Base-by-base conservation (phyloP, 2,888 invertebrate genomes). In the Caenorhabditis plicata region DNA sequence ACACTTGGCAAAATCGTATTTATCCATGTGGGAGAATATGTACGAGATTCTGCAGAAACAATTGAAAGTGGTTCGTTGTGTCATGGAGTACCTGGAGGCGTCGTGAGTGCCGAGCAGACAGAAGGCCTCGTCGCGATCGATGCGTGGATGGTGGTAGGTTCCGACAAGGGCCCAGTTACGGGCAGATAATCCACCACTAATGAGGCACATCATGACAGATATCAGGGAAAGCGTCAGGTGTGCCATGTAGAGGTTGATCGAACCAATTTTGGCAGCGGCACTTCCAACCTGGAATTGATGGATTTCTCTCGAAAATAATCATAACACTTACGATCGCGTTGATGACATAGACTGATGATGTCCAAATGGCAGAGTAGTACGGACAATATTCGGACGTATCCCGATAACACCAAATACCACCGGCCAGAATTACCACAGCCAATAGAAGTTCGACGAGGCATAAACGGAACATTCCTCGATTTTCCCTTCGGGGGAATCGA, bases 281-380 rank as follows among this genome's bases (percentile, higher is more conserved):
- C 61, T 53, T 23, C 77, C 77, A 20, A 75, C 50, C 49, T 62
- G 39, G 27, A 41, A 23, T 25, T n/a, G n/a, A n/a, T n/a, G n/a
- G n/a, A n/a, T n/a, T n/a, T n/a, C n/a, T n/a, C n/a, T n/a, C n/a
- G n/a, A n/a, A n/a, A n/a, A n/a, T n/a, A n/a, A n/a, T n/a, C n/a
- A n/a, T n/a, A n/a, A n/a, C n/a, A n/a, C 63, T 54, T 9, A 71
- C 68, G 29, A 72, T 41, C 5, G 69, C 64, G 29, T 72, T 72
- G 39, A 70, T 55, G 11, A 77, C 53, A 50, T 72, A 79, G 27
- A 80, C 50, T 15, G 60, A 60, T 0, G 72, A 67, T 8, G 79
- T 77, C 79, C 79, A 80, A 32, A 79, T 71, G 22, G 77, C 79
- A 2, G 77, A 78, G 47, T 78, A 73, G 44, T 75, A 78, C n/a